Conservation (phyloP, 2,888 invertebrate genomes). For the Gasteruption jaculator region DNA sequence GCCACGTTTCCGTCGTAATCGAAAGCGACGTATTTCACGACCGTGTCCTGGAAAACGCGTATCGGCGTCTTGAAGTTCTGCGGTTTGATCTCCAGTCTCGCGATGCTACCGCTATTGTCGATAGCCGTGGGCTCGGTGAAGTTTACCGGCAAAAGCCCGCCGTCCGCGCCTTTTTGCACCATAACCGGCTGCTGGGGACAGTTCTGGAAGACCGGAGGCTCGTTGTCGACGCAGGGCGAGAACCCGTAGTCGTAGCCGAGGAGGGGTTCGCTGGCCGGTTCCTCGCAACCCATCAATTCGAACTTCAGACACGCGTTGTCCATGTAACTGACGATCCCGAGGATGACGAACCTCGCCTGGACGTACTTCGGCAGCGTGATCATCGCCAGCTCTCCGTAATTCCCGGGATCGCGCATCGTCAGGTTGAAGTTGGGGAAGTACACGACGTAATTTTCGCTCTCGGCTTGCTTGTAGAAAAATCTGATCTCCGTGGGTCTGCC, state of each 20-base stretch:
- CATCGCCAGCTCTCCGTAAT: constrained; percentile 95
- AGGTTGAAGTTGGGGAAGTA: constrained; percentile 95
- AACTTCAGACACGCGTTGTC: constrained; percentile 95
- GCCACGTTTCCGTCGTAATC: constrained; percentile 98
- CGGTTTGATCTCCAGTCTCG: constrained; percentile 87
- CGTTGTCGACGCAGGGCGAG: constrained; percentile 92
- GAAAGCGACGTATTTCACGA: constrained; percentile 92
- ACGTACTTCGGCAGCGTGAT: constrained; percentile 92
- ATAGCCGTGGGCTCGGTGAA: constrained; percentile 90
- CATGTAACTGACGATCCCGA: constrained; percentile 95
- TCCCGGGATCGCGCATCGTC: constrained; percentile 92
- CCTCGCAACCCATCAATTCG: constrained; percentile 93
- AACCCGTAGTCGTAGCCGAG: constrained; percentile 90
- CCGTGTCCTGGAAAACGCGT: constrained; percentile 83
- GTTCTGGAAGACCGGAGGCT: constrained; percentile 94
- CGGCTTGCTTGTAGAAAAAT: constrained; percentile 94
- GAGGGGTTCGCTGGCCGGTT: constrained; percentile 75
- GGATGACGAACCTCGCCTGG: constrained; percentile 87
- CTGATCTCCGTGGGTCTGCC: constrained; percentile 94
- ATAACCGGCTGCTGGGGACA: constrained; percentile 91
- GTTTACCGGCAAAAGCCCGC: constrained; percentile 85
- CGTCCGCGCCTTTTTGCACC: constrained; percentile 82
- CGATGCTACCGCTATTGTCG: constrained; percentile 95
- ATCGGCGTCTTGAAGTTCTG: constrained; percentile 86
- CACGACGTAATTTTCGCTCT: constrained; percentile 91